A percentile compares a stretch with the other conserved stretches of the same genome.
Conservation (phyloP, 2,888 invertebrate species). For the Mythimna pallens region DNA sequence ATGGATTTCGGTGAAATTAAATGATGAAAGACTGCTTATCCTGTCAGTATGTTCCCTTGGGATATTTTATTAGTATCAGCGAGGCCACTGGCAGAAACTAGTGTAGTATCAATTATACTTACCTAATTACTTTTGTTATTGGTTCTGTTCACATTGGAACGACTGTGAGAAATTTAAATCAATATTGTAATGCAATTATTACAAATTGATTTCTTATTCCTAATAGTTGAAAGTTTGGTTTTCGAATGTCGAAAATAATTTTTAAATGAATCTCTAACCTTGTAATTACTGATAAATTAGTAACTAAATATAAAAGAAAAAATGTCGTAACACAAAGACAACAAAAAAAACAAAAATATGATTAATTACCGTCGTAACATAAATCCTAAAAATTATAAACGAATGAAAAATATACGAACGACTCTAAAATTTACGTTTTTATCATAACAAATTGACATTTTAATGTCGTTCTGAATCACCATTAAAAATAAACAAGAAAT, state of each 20-base stretch:
- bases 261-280: background rate
- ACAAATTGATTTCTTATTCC: too few relatives aligned
- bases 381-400: conserved; percentile 46
- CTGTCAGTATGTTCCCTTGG: too few relatives aligned
- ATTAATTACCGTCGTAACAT: conserved; percentile 49
- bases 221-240: too few relatives aligned
- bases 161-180: too few relatives aligned
- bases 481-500: conserved; percentile 58
- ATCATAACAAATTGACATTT: conserved; percentile 64
- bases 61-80: too few relatives aligned
- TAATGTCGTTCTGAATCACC: conserved; percentile 62
- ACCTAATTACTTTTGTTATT: too few relatives aligned
- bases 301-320: background rate
- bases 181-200: too few relatives aligned
- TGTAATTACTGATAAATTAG: conserved; percentile 14
- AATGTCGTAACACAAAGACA: background rate
- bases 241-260: background rate
- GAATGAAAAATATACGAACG: conserved; percentile 40
- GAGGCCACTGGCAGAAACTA: too few relatives aligned
- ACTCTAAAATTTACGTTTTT: conserved; percentile 49
- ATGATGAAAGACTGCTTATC: too few relatives aligned
- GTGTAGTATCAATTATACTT: too few relatives aligned
- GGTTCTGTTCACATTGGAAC: too few relatives aligned
- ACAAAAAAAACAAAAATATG: conserved; percentile 20
- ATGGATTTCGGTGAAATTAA: too few relatives aligned